These are phyloP conservation scores for Neosilurus mollespiculum DNA, from an alignment of 2,797 vertebrate genomes.

Conservation along the genomic window DNA sequence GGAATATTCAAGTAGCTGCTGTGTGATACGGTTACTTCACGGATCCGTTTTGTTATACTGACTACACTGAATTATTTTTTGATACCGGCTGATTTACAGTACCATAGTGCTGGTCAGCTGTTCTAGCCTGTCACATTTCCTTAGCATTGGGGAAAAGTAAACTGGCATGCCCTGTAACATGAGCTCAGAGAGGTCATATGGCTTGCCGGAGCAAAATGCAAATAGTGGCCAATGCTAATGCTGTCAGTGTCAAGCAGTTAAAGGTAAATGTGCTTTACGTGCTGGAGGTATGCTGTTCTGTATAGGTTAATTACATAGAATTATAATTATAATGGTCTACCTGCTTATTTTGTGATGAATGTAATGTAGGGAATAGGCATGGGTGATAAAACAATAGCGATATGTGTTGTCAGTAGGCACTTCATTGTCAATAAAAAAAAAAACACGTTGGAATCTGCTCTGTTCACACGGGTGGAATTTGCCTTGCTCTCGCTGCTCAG, in stretches of 20 bases:
- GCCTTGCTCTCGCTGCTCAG: no score
- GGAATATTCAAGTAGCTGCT: conserved; percentile 10
- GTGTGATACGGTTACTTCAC: neutral
- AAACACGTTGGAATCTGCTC: no score
- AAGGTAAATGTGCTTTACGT: conserved; percentile 1
- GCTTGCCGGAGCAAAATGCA: conserved; percentile 18
- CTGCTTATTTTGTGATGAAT: neutral
- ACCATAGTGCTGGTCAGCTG: neutral
- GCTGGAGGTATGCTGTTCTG: neutral
- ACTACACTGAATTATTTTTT: neutral
- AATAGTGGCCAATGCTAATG: neutral
- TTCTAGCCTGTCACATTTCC: conserved; percentile 8
- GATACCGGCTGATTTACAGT: neutral
- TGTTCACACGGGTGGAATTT: no score
- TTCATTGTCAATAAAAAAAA: no score
- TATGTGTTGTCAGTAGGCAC: no score
- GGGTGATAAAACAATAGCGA: no score
- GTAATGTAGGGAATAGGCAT: neutral
- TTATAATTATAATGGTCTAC: no score
- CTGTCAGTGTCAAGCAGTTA: neutral
- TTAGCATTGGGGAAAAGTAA: conserved; percentile 9
- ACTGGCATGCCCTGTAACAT: neutral
- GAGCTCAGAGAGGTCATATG: conserved; percentile 7
- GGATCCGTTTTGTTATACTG: neutral
- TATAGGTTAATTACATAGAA: neutral